Evolutionary conservation across 53 echinoderm and acorn worm species (phyloP), one percentile per base, ranked within the genome.

Genomic region (Astropecten irregularis): DNA sequence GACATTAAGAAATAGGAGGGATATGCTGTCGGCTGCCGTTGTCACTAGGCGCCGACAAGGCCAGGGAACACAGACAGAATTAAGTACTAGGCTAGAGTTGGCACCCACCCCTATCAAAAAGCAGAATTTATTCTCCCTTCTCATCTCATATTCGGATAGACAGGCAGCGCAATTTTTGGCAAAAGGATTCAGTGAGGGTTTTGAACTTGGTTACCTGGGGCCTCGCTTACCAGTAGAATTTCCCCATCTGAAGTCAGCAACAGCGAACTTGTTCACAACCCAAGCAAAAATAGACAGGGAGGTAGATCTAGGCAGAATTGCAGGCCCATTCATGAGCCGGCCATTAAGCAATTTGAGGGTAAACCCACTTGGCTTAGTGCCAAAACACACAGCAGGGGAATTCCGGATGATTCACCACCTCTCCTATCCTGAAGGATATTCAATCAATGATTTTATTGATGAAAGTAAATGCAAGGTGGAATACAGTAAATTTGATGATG

Each of bases 341-440:
- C 84, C 84, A 0, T 40, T 73, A 19, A 18, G 34, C 2, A 64
- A 73, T 25, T 74, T 85, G 49, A 50, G 85, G 39, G 72, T 72
- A 14, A 73, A 64, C 27, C 74, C 85, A 35, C 57, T 86, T 55
- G 86, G 86, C 37, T 35, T 76, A 30, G 86, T 86, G 14, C 67
- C 76, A 31, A 85, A 85, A 74, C 64, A 73, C 48, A 51, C 48
- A 48, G 48, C 53, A 49, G 85, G 84, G 48, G 72, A 57, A 29
- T 71, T 69, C 47, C 72, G 83, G 4, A 49, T 82, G 68, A 86
- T 86, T 25, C 74, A 77, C 52, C 86, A 86, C 67, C 68, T 77
- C n/a, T 86, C 86, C 9, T 86, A 63, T 14, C 86, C 86, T 23
- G 60, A 42, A 1, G 68, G 76, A 1, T 55, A 22, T 31, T 85